A percentile compares a stretch with the other conserved stretches of the same genome.
These are phyloP conservation scores for Oligia fasciuncula DNA, from an alignment of 2,888 invertebrate species.

Conservation along the genomic window DNA sequence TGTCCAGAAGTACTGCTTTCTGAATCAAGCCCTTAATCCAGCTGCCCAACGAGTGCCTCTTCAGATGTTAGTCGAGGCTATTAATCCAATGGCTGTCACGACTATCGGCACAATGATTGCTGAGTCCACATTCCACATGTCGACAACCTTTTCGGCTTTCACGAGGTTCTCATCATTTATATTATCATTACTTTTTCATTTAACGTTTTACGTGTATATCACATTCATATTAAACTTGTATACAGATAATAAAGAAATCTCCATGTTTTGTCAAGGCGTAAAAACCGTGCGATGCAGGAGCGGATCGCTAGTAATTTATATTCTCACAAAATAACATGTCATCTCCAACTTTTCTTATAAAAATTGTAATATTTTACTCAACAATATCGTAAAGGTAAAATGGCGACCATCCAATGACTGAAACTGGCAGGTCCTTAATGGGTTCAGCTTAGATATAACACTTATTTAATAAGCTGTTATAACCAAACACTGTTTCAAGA, in stretches of 20 bases:
- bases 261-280: background rate
- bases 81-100: too few relatives aligned
- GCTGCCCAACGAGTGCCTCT: too few relatives aligned
- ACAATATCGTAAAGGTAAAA: slow-evolving; percentile 20
- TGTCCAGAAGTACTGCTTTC: too few relatives aligned
- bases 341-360: slow-evolving; percentile 6
- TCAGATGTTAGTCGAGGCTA: too few relatives aligned
- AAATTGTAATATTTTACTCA: slow-evolving; percentile 19
- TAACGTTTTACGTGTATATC: too few relatives aligned
- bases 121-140: too few relatives aligned
- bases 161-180: too few relatives aligned
- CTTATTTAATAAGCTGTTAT: slow-evolving; percentile 49
- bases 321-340: background rate
- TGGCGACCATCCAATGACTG: slow-evolving; percentile 35
- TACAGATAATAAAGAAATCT: background rate
- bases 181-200: too few relatives aligned
- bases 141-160: too few relatives aligned
- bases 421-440: slow-evolving; percentile 58
- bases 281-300: background rate
- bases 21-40: too few relatives aligned
- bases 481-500: slow-evolving; percentile 15
- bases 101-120: too few relatives aligned
- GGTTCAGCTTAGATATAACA: slow-evolving; percentile 29
- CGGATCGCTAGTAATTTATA: background rate
- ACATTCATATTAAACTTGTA: too few relatives aligned